Evolutionary conservation across 1,140 invertebrate genomes (phyloP).

Genomic region (Babylonia areolata): DNA sequence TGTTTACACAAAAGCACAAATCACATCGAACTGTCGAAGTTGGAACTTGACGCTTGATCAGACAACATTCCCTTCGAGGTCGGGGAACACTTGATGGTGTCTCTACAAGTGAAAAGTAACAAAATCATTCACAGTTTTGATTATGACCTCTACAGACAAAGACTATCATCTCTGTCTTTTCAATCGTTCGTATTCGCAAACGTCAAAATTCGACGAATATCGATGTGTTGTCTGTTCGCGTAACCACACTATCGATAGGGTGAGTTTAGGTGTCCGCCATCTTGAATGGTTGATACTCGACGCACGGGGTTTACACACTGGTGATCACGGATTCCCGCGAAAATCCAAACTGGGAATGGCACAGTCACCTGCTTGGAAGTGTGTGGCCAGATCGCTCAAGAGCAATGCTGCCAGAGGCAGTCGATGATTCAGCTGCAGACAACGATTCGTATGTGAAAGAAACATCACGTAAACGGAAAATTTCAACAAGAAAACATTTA

Average conservation of each 20-base stretch:
- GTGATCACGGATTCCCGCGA: constrained; percentile 55
- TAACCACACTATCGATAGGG: constrained; percentile 23
- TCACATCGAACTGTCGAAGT: constrained; percentile 7
- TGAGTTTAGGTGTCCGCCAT: constrained; percentile 54
- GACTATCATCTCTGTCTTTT: neutral
- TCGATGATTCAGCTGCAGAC: no score
- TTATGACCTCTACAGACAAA: neutral
- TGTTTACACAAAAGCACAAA: neutral
- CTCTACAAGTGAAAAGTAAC: neutral
- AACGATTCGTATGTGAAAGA: no score
- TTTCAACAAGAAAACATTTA: no score
- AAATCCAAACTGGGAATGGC: constrained; percentile 1
- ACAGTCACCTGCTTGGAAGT: neutral
- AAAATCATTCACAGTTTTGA: neutral
- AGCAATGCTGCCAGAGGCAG: no score
- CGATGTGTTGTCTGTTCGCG: neutral
- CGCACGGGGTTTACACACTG: constrained; percentile 53
- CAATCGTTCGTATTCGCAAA: neutral
- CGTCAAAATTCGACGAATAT: neutral
- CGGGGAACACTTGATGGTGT: neutral
- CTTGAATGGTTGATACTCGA: constrained; percentile 61
- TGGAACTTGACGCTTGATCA: neutral
- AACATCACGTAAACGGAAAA: no score
- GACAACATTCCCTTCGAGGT: constrained; percentile 11
- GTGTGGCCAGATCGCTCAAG: no score